These are phyloP conservation scores for Empis livida DNA, from an alignment of 2,888 invertebrate genomes.

Conservation along the genomic window DNA sequence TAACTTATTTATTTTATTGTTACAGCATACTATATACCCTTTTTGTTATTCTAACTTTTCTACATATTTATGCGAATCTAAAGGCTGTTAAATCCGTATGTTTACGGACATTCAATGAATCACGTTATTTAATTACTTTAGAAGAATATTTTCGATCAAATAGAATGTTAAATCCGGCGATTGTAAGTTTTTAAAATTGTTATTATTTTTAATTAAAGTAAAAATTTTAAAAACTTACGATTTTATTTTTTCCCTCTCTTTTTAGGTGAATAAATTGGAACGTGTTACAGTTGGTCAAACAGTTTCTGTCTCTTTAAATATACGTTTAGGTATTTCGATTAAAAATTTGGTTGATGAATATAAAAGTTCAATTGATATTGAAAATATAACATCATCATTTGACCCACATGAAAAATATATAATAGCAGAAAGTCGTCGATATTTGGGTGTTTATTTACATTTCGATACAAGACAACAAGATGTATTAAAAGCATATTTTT, in stretches of 20 bases:
- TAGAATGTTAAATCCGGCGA: slow-evolving; percentile 44
- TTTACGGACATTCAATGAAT: slow-evolving; percentile 68
- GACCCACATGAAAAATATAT: slow-evolving; percentile 35
- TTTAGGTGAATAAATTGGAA: slow-evolving; percentile 50
- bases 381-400: slow-evolving; percentile 34
- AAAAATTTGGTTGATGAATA: slow-evolving; percentile 32
- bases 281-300: slow-evolving; percentile 49
- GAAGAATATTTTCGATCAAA: slow-evolving; percentile 51
- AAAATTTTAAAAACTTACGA: no score
- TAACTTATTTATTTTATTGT: no score
- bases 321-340: slow-evolving; percentile 30
- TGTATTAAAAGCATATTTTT: slow-evolving; percentile 35
- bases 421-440: slow-evolving; percentile 32
- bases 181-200: not conserved
- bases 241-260: no score
- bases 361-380: slow-evolving; percentile 30
- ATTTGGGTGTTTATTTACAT: slow-evolving; percentile 33
- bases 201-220: no score
- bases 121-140: slow-evolving; percentile 58
- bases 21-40: slow-evolving; percentile 58
- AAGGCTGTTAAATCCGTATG: slow-evolving; percentile 69
- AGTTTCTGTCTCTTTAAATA: slow-evolving; percentile 32
- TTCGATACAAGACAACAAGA: slow-evolving; percentile 34
- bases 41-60: slow-evolving; percentile 55
- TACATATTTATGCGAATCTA: slow-evolving; percentile 82